These are phyloP conservation scores for Tigriopus japonicus DNA, from an alignment of 1,140 invertebrate species.

Conservation along the genomic window DNA sequence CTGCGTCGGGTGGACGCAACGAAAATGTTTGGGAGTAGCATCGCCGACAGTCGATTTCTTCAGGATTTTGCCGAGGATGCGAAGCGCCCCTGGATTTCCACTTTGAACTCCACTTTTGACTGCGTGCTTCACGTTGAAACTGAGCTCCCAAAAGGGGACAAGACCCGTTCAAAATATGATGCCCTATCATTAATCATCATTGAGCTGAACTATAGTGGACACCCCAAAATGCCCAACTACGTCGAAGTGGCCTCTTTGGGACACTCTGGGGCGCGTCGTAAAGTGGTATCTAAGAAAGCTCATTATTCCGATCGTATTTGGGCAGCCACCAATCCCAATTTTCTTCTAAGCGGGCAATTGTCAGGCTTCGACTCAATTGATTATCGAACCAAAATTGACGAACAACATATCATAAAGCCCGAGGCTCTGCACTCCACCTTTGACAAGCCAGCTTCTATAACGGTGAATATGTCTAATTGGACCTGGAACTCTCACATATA, in stretches of 20 bases:
- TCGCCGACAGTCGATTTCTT: background rate
- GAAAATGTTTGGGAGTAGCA: background rate
- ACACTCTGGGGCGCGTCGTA: background rate
- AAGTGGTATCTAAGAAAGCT: background rate
- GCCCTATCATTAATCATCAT: slow-evolving; percentile 5
- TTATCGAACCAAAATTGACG: slow-evolving; percentile 1
- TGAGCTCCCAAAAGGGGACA: slow-evolving; percentile 2
- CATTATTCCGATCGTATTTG: slow-evolving; percentile 7
- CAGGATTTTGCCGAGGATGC: background rate
- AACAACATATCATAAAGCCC: slow-evolving; percentile 8
- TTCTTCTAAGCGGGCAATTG: slow-evolving; percentile 1
- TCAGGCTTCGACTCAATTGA: slow-evolving; percentile 5
- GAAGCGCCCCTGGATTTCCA: background rate
- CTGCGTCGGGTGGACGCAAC: background rate
- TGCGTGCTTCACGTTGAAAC: slow-evolving; percentile 5
- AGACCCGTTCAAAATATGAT: slow-evolving; percentile 8
- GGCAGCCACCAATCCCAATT: slow-evolving; percentile 7
- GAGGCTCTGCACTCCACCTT: slow-evolving; percentile 1
- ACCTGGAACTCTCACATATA: background rate
- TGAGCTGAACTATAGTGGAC: background rate
- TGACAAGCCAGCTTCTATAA: slow-evolving; percentile 5
- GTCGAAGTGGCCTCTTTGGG: background rate
- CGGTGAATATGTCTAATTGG: slow-evolving; percentile 7
- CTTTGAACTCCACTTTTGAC: background rate
- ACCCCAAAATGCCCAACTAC: background rate